A percentile compares a stretch with the other conserved stretches of the same genome.
phyloP scores from a whole-genome alignment of 2,888 invertebrate species.

The Limnephilus marmoratus region DNA sequence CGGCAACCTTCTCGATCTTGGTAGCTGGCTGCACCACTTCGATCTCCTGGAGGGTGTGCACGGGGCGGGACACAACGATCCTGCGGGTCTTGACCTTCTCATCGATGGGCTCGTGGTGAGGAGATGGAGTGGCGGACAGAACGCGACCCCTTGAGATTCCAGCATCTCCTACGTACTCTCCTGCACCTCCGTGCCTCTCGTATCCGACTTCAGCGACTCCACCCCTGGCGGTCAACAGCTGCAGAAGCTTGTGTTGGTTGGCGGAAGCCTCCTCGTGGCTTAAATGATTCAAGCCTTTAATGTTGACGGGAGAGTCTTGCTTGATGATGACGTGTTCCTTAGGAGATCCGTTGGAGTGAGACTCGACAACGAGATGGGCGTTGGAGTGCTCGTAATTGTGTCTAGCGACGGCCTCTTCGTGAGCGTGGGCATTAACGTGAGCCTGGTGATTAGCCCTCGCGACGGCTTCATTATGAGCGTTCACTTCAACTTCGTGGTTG shows the following conservation, averaged over 20 bases:
- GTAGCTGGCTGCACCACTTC: constrained; percentile 79
- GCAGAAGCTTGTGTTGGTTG: constrained; percentile 75
- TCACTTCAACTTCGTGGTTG: constrained; percentile 23
- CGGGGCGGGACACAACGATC: constrained; percentile 79
- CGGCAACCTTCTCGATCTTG: constrained; percentile 77
- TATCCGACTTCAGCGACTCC: constrained; percentile 72
- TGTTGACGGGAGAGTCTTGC: constrained; percentile 49
- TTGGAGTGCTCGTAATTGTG: constrained; percentile 49
- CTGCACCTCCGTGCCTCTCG: constrained; percentile 68
- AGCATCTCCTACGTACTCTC: constrained; percentile 72
- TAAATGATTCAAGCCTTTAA: constrained; percentile 61
- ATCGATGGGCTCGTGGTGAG: constrained; percentile 74
- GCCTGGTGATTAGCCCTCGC: constrained; percentile 43
- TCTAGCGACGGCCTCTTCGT: constrained; percentile 61
- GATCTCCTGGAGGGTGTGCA: constrained; percentile 79
- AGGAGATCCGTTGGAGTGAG: constrained; percentile 66
- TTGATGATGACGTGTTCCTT: constrained; percentile 66
- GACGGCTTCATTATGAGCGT: constrained; percentile 61
- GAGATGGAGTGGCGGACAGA: constrained; percentile 78
- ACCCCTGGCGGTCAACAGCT: constrained; percentile 74
- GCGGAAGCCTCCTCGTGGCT: constrained; percentile 70
- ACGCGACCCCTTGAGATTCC: constrained; percentile 76
- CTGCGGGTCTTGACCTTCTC: constrained; percentile 79
- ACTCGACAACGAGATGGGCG: constrained; percentile 58
- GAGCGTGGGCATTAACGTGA: constrained; percentile 48